These are phyloP conservation scores for Latrodectus geometricus DNA, from an alignment of 1,140 invertebrate species.

Conservation along the genomic window DNA sequence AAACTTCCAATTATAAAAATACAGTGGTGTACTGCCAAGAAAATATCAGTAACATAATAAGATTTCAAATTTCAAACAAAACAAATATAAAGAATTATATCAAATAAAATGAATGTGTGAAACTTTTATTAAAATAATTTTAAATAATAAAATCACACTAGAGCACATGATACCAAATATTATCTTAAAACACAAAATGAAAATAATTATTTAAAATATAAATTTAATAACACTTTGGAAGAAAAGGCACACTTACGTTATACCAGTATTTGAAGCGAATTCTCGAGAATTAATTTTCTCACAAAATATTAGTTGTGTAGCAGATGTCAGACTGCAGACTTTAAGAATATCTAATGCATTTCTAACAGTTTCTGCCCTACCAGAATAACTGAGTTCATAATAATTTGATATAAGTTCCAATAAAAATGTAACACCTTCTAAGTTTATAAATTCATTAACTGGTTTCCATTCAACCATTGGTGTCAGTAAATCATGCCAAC, in stretches of 20 bases:
- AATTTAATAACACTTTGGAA: not conserved
- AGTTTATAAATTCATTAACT: slow-evolving; percentile 84
- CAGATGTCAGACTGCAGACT: slow-evolving; percentile 89
- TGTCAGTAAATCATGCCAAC: slow-evolving; percentile 74
- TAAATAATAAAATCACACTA: too few species aligned
- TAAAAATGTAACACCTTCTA: slow-evolving; percentile 86
- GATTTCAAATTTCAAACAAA: too few species aligned
- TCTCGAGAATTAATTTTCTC: slow-evolving; percentile 75
- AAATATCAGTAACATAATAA: too few species aligned
- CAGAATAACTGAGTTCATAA: slow-evolving; percentile 91
- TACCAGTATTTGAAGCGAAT: slow-evolving; percentile 78
- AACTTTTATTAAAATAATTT: too few species aligned
- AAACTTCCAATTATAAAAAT: too few species aligned
- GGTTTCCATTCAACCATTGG: slow-evolving; percentile 84
- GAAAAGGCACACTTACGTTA: slow-evolving; percentile 64
- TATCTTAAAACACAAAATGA: not conserved
- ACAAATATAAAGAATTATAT: too few species aligned
- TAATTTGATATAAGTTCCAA: slow-evolving; percentile 89
- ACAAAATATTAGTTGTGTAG: slow-evolving; percentile 84
- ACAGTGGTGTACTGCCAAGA: too few species aligned
- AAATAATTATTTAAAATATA: not conserved
- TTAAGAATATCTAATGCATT: slow-evolving; percentile 90
- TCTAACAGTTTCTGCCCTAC: slow-evolving; percentile 89
- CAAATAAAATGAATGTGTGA: too few species aligned
- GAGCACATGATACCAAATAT: too few species aligned